Base-by-base conservation (phyloP, 64 coral and sea anemone species). In the Montipora sp. region DNA sequence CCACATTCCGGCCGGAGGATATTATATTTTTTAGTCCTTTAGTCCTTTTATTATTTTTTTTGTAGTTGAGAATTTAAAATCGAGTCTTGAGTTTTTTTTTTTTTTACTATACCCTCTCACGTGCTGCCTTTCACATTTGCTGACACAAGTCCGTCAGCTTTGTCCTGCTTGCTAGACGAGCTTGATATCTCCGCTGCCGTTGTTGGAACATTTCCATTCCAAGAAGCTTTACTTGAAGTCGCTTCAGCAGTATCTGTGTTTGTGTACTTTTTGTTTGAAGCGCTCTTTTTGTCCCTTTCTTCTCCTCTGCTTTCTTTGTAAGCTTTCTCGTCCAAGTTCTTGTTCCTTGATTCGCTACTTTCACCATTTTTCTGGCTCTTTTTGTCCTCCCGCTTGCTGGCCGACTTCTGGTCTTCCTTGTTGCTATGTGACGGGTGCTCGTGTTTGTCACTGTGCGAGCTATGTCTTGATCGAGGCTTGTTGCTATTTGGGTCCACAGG, bases 401-500 rank as follows among this genome's bases (percentile, higher is more conserved):
- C 51, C 15, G 77, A 8, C 11, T 76, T 90, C 3, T 81, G 83
- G 3, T 79, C 81, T 3, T 95, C 94, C 50, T 75, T 59, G 65
- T 36, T 47, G 15, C 63, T 18, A 2, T 80, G 78, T 14, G 87
- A 12, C 16, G 19, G 78, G 44, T 87, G 88, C 10, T 95, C 93
- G 27, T 88, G 86, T 55, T 81, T 75, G 46, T 94, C 92, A 19
- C 87, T 89, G 65, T 95, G 93, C 7, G 90, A 83, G 46, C 93
- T 86, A n/a, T 96, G 88, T 20, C 90, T 88, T 47, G 88, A 87
- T 12, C 84, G 88, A 22, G 87, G 89, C 16, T 96, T 92, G 84
- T 97, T 92, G 44, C 84, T 92, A 46, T 94, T 81, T n/a, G 95
- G 95, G 67, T 94, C 95, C 10, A 97, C 92, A 45, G 95, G 95